Base-by-base conservation (phyloP, 2,888 invertebrate species). In the Stomorhina lunata region DNA sequence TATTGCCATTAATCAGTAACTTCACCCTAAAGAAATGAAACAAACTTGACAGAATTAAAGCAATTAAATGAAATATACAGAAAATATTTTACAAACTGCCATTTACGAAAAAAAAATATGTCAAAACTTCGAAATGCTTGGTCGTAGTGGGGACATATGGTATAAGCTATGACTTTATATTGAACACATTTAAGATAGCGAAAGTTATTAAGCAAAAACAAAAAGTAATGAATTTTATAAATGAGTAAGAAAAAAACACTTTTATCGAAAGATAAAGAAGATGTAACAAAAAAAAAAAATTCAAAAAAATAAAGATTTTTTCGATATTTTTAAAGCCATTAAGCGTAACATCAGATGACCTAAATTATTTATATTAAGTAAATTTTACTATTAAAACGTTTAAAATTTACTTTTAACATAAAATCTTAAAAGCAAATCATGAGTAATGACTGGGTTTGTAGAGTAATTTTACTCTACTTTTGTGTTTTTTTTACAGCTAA, bases 171-270 rank as follows among this genome's bases (percentile, higher is more conserved):
- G n/a, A n/a, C n/a, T n/a, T n/a, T n/a, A n/a, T n/a, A n/a, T 12
- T 32, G 17, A 71, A 29, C 40, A 15, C 20, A 32, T 22, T 17
- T 32, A 9, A 48, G 48, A 17, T 50, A 80, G 80, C 73, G 80
- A 80, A 80, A 80, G 73, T 80, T 80, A 63, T 63, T 69, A 55
- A 45, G 50, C 50, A 50, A 66, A 45, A 66, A 79, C 57, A 22
- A 20, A 37, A 40, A 25, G 17, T 15, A 68, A 37, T 17, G 2
- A 15, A 50, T 9, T 32, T 12, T n/a, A 40, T 15, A 71, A 12
- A 48, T 15, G 34, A 71, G 2, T n/a, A 1, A 50, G 9, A 32
- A 32, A 12, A 59, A 57, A 9, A 66, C 10, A 66, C 45, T 25
- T 48, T 10, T 6, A 6, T 4, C 22, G 15, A 48, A 29, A n/a